Conservation (phyloP, 2,888 invertebrate genomes). For the Orthosia gracilis region DNA sequence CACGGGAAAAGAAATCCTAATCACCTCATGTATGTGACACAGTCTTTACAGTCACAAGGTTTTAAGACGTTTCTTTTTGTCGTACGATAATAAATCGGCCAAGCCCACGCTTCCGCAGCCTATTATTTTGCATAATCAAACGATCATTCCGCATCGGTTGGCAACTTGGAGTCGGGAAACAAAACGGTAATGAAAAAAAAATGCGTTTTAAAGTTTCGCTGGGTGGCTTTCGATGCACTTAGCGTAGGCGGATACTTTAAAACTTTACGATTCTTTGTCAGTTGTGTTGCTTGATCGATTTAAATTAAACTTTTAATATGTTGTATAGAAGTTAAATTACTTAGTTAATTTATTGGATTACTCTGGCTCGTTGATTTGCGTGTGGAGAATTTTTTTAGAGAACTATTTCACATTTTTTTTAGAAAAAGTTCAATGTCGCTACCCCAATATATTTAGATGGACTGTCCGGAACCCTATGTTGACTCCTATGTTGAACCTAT, state of each 20-base stretch:
- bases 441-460: neutral
- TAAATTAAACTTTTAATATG: slow-evolving; percentile 12
- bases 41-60: slow-evolving; percentile 58
- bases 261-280: slow-evolving; percentile 25
- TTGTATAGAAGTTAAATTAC: slow-evolving; percentile 3
- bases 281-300: neutral
- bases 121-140: slow-evolving; percentile 80
- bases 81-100: slow-evolving; percentile 68
- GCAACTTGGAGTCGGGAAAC: slow-evolving; percentile 65
- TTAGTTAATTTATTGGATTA: slow-evolving; percentile 2
- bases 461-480: too few relatives aligned
- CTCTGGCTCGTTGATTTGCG: neutral
- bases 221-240: slow-evolving; percentile 17
- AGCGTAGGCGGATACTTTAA: slow-evolving; percentile 35
- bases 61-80: slow-evolving; percentile 64
- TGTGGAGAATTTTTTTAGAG: too few relatives aligned
- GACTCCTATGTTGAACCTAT: too few relatives aligned
- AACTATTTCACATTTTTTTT: too few relatives aligned
- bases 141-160: slow-evolving; percentile 83
- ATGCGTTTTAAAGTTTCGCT: slow-evolving; percentile 42
- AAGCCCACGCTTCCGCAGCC: slow-evolving; percentile 84
- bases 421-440: neutral
- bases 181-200: slow-evolving; percentile 54
- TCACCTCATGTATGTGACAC: slow-evolving; percentile 19
- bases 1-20: neutral